Evolutionary conservation across 1,140 invertebrate genomes (phyloP).

Genomic region (Hyphantria cunea): DNA sequence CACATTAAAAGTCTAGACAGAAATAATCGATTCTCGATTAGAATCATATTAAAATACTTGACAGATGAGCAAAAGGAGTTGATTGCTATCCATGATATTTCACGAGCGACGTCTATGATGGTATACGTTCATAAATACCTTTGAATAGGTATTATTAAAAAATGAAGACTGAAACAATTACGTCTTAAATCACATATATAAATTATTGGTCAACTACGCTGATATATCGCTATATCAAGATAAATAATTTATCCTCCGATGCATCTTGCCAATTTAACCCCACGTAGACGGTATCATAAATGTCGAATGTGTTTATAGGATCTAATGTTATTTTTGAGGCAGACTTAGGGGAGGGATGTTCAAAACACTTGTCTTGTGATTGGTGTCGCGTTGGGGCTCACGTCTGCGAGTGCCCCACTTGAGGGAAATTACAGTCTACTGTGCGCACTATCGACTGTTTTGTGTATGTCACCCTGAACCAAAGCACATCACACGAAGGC

Average conservation of each 20-base stretch:
- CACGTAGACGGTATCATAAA: slow-evolving; percentile 5
- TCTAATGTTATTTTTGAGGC: slow-evolving; percentile 55
- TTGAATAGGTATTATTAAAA: no score
- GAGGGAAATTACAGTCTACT: slow-evolving; percentile 69
- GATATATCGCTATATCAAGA: not conserved
- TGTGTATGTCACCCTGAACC: slow-evolving; percentile 57
- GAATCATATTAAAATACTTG: no score
- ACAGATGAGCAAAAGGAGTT: no score
- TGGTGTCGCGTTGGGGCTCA: slow-evolving; percentile 28
- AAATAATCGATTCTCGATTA: no score
- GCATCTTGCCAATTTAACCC: not conserved
- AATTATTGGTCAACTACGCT: no score
- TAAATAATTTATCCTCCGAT: not conserved
- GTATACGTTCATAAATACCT: no score
- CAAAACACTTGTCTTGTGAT: slow-evolving; percentile 29
- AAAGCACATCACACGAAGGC: slow-evolving; percentile 49
- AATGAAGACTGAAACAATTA: no score
- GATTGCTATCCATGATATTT: no score
- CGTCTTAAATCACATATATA: no score
- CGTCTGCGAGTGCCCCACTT: slow-evolving; percentile 58
- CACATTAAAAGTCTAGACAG: no score
- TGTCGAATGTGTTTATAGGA: slow-evolving; percentile 24
- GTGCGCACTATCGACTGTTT: slow-evolving; percentile 69
- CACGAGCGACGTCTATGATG: no score
- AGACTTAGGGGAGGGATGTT: slow-evolving; percentile 47